Base-by-base conservation (phyloP, 2,888 invertebrate species). In the Philaethria dido region DNA sequence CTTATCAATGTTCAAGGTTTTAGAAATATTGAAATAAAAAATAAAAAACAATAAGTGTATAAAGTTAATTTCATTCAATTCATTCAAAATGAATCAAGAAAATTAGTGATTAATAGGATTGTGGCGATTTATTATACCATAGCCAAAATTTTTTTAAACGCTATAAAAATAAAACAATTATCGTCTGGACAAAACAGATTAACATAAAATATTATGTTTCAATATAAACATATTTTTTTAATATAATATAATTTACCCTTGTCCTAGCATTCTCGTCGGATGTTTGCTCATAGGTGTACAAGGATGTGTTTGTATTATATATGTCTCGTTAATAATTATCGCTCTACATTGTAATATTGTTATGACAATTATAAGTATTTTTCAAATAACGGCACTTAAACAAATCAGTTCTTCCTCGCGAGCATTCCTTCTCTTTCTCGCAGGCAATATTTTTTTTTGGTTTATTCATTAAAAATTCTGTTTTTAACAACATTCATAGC, bases 401-500 rank as follows among this genome's bases (percentile, higher is more conserved):
- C 50, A 62, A 67, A 70, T 70, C 67, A 70, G 69, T 69, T 64
- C 69, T 67, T 63, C 61, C 39, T 52, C 45, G 62, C 45, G 64
- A 48, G 62, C 20, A 50, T 61, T 55, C 29, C 29, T 33, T 29
- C 29, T 16, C 22, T 22, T 52, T 39, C 69, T 45, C 61, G 55
- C 44, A 42, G 60, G 69, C 71, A 73, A 72, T 66, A 71, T 63
- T 59, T 71, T 72, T n/a, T 74, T 75, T 77, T 73, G 76, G 75
- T 75, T 68, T 47, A 69, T 69, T 62, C 69, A 68, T 71, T 69
- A 69, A 66, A 62, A 72, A 74, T 52, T 71, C 66, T 69, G 72
- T 71, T 68, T 70, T 74, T 69, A 76, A 76, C 69, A 77, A 75
- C 72, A 69, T 72, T 78, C 75, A 80, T 81, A 81, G 81, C 81